Conservation (phyloP, 2,888 invertebrate species). For the Tipula helvola region DNA sequence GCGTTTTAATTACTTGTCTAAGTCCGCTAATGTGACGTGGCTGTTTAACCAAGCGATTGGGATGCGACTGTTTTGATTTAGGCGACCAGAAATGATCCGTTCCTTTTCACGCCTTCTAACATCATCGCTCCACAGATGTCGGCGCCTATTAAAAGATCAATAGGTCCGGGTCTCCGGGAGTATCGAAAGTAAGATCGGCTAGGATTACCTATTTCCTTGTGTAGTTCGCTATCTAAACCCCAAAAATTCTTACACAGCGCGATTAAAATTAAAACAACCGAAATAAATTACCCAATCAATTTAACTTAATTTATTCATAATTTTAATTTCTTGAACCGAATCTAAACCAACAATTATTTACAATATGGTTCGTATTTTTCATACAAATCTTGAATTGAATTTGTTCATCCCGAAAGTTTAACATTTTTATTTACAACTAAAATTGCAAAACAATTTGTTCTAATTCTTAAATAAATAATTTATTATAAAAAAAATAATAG, state of each 20-base stretch:
- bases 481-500: not conserved
- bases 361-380: not conserved
- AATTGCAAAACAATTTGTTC: not conserved
- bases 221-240: too few species aligned
- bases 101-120: too few species aligned
- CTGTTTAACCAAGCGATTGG: too few species aligned
- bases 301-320: not conserved
- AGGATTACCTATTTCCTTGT: too few species aligned
- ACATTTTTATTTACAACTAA: not conserved
- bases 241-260: not conserved
- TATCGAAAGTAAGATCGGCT: too few species aligned
- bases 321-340: not conserved
- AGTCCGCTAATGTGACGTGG: too few species aligned
- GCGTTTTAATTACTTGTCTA: too few species aligned
- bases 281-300: not conserved
- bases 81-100: too few species aligned
- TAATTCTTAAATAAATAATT: not conserved
- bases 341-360: not conserved
- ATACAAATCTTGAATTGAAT: not conserved
- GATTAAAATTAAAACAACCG: not conserved
- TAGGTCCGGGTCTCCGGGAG: too few species aligned
- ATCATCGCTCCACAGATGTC: too few species aligned
- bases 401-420: not conserved
- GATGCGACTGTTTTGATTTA: too few species aligned
- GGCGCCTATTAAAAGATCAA: too few species aligned